Base-by-base conservation (phyloP, 92 coral and sea anemone genomes). In the Parazoanthus darwini region DNA sequence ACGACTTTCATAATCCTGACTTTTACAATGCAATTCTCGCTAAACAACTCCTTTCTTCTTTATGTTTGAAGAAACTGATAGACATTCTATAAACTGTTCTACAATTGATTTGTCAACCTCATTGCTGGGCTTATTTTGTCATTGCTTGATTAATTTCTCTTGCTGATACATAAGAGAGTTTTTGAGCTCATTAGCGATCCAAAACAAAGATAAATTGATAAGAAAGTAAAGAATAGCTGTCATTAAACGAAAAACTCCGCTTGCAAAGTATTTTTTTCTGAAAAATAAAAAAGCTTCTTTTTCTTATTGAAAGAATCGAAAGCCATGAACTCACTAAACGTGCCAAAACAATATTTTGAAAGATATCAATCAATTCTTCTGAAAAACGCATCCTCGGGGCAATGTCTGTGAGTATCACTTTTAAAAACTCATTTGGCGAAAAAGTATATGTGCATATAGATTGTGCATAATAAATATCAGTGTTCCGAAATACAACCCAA, bases 151-250 rank as follows among this genome's bases (percentile, higher is more conserved):
- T 81, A 83, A 33, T 83, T 82, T 43, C 59, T 83, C 46, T 43
- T 77, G 42, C 73, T 66, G 86, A 84, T 71, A 84, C 87, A 84
- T 73, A 84, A 81, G 29, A 81, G 38, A 46, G 73, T 29, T 59
- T 83, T 70, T 42, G 63, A n/a, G 86, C 44, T 83, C 86, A 83
- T 83, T 83, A 83, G 78, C 77, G 38, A 83, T 54, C 37, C 76
- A 37, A 70, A 83, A 83, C 77, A 83, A 83, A 67, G 58, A 83
- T 83, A 81, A 63, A 35, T 81, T 81, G 85, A 81, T 81, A 81
- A 81, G 74, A 63, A 66, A 1, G 54, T 23, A 81, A 36, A 59
- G 51, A 26, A 59, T 82, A 79, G 66, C 39, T 42, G 22, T 46
- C 82, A 79, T 48, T 79, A 29, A 79, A 79, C 82, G 66, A 26